Conservation (phyloP, 2,113 vertebrate species). For the Drymodes brunneopygia region DNA sequence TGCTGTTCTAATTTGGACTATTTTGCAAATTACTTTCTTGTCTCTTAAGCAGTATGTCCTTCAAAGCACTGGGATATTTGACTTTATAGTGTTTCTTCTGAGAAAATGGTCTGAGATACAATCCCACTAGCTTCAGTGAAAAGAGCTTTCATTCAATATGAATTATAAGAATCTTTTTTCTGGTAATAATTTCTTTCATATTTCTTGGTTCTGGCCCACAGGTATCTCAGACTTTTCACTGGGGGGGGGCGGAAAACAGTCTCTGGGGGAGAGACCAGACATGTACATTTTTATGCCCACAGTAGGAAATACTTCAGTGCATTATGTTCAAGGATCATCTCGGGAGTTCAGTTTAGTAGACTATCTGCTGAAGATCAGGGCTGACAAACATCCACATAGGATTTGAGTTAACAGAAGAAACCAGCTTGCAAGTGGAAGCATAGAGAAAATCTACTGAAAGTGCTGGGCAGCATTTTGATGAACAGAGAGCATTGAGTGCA, state of each 20-base stretch:
- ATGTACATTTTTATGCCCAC: neutral
- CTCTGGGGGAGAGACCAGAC: neutral
- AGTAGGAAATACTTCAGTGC: neutral
- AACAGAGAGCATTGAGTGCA: neutral
- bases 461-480: neutral
- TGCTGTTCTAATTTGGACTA: neutral
- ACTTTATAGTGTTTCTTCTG: neutral
- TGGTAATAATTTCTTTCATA: neutral
- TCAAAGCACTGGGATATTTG: neutral
- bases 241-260: fast-evolving
- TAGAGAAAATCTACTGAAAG: neutral
- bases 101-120: neutral
- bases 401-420: neutral
- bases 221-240: neutral
- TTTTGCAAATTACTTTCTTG: neutral
- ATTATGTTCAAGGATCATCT: neutral
- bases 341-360: neutral
- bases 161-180: neutral
- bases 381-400: neutral
- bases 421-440: neutral
- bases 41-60: neutral
- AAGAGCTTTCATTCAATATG: neutral
- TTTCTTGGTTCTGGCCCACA: neutral
- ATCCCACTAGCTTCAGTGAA: neutral
- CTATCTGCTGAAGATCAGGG: neutral